phyloP scores from a whole-genome alignment of 2,888 invertebrate species.

The Idaea aversata region DNA sequence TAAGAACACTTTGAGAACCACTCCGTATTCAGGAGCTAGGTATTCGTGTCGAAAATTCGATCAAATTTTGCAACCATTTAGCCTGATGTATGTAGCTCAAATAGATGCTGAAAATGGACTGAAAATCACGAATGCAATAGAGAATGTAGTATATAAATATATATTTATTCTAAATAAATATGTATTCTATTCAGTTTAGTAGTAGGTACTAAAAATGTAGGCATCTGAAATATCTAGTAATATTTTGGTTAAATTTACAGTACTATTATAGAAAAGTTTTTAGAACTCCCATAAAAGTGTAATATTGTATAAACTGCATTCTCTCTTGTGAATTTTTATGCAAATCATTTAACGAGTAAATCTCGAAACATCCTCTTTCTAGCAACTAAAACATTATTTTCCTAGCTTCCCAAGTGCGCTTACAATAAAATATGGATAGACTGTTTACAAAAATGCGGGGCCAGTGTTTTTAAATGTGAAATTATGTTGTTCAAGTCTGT shows the following conservation, averaged over 20 bases:
- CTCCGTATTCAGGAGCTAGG: not conserved
- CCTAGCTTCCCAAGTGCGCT: conserved; percentile 23
- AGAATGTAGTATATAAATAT: too few relatives aligned
- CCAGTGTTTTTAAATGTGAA: conserved; percentile 34
- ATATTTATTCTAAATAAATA: too few relatives aligned
- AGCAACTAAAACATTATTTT: conserved; percentile 6
- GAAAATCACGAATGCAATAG: not conserved
- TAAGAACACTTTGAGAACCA: not conserved
- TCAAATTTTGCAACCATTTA: not conserved
- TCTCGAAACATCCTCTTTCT: conserved; percentile 4
- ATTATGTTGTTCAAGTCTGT: conserved; percentile 23
- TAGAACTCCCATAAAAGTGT: not conserved
- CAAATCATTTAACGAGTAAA: not conserved
- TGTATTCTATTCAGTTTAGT: too few relatives aligned
- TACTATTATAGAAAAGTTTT: not conserved
- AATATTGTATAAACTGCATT: not conserved
- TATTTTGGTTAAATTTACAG: not conserved
- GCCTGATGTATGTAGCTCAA: not conserved
- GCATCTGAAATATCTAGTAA: not conserved
- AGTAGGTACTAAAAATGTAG: too few relatives aligned
- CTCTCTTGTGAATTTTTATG: not conserved
- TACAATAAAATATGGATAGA: conserved; percentile 32
- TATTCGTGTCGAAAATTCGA: not conserved
- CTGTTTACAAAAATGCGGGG: conserved; percentile 29
- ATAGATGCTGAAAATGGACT: not conserved